Conservation (phyloP, 2,888 invertebrate species). For the Xylota sylvarum region DNA sequence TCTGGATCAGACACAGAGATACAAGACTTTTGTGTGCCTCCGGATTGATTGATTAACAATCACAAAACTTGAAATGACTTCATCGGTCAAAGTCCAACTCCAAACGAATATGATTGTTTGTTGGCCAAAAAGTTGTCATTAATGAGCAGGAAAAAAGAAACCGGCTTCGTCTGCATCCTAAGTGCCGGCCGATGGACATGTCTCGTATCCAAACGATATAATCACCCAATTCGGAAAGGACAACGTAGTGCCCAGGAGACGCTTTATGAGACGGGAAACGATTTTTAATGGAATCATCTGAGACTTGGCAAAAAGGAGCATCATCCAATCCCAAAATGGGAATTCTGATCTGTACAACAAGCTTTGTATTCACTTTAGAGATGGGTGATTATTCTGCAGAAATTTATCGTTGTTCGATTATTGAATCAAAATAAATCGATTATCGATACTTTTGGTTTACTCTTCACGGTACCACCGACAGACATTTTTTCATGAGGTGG, state of each 20-base stretch:
- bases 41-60: conserved; percentile 53
- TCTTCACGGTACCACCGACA: too few relatives aligned
- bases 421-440: too few relatives aligned
- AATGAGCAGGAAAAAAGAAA: conserved; percentile 8
- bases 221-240: conserved; percentile 54
- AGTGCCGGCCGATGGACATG: conserved; percentile 21
- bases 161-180: background rate
- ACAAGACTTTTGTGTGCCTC: background rate
- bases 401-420: too few relatives aligned
- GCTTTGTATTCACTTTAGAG: background rate
- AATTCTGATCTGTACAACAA: background rate
- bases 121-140: conserved; percentile 37
- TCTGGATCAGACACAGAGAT: background rate
- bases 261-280: conserved; percentile 46
- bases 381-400: too few relatives aligned
- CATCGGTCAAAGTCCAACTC: conserved; percentile 10
- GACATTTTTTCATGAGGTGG: too few relatives aligned
- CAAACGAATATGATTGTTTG: conserved; percentile 1
- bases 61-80: conserved; percentile 27
- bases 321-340: background rate
- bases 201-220: conserved; percentile 51
- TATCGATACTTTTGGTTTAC: too few relatives aligned
- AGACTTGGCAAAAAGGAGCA: background rate
- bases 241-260: conserved; percentile 29
- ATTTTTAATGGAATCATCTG: conserved; percentile 37